These are phyloP conservation scores for Lasioglossum leucozonium DNA, from an alignment of 2,888 invertebrate species.

Conservation along the genomic window DNA sequence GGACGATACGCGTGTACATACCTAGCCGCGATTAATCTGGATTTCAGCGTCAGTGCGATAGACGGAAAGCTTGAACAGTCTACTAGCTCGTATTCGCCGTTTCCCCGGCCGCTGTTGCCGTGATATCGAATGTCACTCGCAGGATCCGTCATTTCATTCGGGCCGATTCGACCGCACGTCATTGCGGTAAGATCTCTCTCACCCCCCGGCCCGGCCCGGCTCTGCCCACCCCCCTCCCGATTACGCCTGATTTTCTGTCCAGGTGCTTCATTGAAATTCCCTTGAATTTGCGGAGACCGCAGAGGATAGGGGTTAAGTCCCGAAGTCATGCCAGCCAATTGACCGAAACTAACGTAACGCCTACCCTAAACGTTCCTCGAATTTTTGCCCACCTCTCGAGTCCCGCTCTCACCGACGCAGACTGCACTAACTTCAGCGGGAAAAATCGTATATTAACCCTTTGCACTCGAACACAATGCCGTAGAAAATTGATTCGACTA, in stretches of 20 bases:
- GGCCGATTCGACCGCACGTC: slow-evolving; percentile 84
- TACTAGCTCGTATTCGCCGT: slow-evolving; percentile 69
- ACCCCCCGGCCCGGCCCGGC: slow-evolving; percentile 60
- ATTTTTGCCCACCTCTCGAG: not conserved
- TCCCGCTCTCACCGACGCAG: not conserved
- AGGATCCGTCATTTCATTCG: slow-evolving; percentile 84
- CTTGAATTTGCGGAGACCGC: slow-evolving; percentile 67
- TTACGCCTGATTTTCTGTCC: slow-evolving; percentile 81
- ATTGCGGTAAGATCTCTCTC: slow-evolving; percentile 83
- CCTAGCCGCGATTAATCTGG: slow-evolving; percentile 70
- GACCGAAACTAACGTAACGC: slow-evolving; percentile 26
- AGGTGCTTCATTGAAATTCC: slow-evolving; percentile 78
- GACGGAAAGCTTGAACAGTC: slow-evolving; percentile 74
- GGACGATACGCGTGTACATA: slow-evolving; percentile 59
- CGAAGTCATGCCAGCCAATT: slow-evolving; percentile 57
- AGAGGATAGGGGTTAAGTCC: slow-evolving; percentile 53
- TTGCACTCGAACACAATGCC: no score
- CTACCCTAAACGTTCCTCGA: not conserved
- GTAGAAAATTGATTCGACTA: no score
- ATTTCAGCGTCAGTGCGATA: slow-evolving; percentile 73
- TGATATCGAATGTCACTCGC: slow-evolving; percentile 84
- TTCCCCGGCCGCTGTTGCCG: slow-evolving; percentile 78
- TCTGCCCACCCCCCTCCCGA: slow-evolving; percentile 62
- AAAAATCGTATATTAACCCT: no score
- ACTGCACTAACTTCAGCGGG: not conserved